These are phyloP conservation scores for Esox niger DNA, from an alignment of 2,113 vertebrate species.

Conservation along the genomic window DNA sequence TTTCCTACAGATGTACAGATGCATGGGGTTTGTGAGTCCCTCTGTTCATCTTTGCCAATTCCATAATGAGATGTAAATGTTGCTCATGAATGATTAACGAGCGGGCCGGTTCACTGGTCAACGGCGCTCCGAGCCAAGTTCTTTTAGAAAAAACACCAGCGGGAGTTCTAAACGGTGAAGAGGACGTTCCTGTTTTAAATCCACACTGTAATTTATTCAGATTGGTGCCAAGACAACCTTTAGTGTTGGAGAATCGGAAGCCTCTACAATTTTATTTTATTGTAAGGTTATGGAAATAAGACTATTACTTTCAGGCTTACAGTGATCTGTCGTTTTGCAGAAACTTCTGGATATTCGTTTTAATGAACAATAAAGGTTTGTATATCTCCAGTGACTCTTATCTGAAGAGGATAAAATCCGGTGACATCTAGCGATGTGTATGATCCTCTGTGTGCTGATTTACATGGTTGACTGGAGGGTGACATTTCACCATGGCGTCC, in stretches of 20 bases:
- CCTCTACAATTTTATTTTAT: slow-evolving; percentile 1
- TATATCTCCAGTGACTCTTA: not conserved
- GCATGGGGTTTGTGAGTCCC: slow-evolving; percentile 34
- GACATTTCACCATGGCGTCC: slow-evolving; percentile 62
- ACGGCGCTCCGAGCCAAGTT: slow-evolving; percentile 37
- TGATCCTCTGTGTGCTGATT: slow-evolving; percentile 23
- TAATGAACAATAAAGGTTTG: not conserved
- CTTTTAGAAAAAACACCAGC: slow-evolving; percentile 38
- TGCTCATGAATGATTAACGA: slow-evolving; percentile 61
- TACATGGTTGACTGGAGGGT: slow-evolving; percentile 35
- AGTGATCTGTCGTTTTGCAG: not conserved
- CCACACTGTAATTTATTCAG: slow-evolving; percentile 42
- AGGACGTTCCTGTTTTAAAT: slow-evolving; percentile 41
- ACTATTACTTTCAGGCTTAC: not conserved
- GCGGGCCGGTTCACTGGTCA: slow-evolving; percentile 38
- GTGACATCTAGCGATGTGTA: not conserved
- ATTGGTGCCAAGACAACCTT: slow-evolving; percentile 7
- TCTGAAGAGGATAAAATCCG: not conserved
- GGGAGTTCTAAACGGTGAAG: slow-evolving; percentile 53
- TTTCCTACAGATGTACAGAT: too few species aligned
- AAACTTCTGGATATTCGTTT: not conserved
- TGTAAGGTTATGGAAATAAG: not conserved
- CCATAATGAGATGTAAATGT: slow-evolving; percentile 55
- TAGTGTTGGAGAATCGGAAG: slow-evolving; percentile 7
- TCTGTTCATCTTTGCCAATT: slow-evolving; percentile 49